Evolutionary conservation across 2,113 vertebrate genomes (phyloP).

Genomic region (Lanius ludovicianus): DNA sequence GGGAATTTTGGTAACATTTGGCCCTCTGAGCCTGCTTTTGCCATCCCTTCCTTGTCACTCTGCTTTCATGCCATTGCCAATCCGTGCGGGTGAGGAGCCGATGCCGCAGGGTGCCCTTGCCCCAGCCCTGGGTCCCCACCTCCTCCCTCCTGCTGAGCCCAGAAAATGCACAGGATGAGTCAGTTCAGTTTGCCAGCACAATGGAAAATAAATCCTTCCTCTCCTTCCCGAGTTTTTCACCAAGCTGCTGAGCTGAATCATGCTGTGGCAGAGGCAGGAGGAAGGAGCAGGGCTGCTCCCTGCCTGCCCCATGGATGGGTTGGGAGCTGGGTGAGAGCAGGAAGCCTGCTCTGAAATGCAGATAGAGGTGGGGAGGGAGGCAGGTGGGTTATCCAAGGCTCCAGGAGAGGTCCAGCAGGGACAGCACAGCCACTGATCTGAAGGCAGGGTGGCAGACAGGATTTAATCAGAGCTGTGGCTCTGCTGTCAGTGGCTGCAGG

Average conservation of each 20-base stretch:
- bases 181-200: neutral
- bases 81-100: accelerated
- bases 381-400: neutral
- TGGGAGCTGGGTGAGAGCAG: neutral
- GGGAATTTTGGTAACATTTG: neutral
- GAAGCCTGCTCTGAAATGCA: neutral
- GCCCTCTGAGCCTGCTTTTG: neutral
- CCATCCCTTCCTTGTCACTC: neutral
- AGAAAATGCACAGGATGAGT: neutral
- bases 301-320: neutral
- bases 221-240: neutral
- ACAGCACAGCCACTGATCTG: neutral
- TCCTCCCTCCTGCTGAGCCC: neutral
- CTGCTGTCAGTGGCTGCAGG: neutral
- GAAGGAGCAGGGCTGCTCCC: neutral
- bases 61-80: accelerated
- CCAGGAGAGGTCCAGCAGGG: neutral
- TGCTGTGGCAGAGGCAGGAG: neutral
- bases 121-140: neutral
- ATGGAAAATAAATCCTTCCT: neutral
- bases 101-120: neutral
- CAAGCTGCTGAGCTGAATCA: neutral
- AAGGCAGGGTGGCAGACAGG: neutral
- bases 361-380: neutral
- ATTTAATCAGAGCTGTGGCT: neutral